Evolutionary conservation across 2,797 vertebrate species (phyloP), one percentile per base, ranked within the genome.

Genomic region (Sparus aurata): DNA sequence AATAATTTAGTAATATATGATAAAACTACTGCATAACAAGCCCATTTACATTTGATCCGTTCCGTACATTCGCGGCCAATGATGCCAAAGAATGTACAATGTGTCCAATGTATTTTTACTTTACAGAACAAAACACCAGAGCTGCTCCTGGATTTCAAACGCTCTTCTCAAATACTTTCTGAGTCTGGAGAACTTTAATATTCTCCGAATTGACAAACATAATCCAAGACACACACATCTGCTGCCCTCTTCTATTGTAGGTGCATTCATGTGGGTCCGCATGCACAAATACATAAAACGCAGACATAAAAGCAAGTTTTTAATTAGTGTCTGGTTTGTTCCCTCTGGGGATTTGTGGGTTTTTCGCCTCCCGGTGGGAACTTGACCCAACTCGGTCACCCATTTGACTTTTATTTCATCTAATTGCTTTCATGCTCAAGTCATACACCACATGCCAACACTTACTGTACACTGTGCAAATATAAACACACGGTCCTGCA

Each of bases 301-400:
- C 60, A 73, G 77, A 87, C 83, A 84, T 74, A 72, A 87, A 79
- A 79, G 83, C 75, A 27, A 43, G 70, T 87, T 91, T 91, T 89
- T 89, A 92, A 92, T 93, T 87, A 91, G 83, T 79, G 83, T 78
- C 80, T 85, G 84, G 77, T 65, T 68, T 85, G 70, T 67, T 91
- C 86, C 78, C 79, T 83, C 53, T 15, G 22, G 76, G 79, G 92
- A 87, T 90, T 91, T 92, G 79, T 77, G 89, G 87, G 69, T 77
- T 85, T 88, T 57, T 66, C 60, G 38, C 38, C 71, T 86, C 80
- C 66, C 64, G 73, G 79, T 71, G 76, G 85, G 87, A 88, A 82
- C 69, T 58, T 89, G 89, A 91, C 87, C 90, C 78, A 70, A 74
- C 75, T 76, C 25, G 15, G 80, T 89, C 90, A 79, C 75, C 79